Evolutionary conservation across 2,888 invertebrate species (phyloP), one percentile per base, ranked within the genome.

Genomic region (Aphodius granarius): DNA sequence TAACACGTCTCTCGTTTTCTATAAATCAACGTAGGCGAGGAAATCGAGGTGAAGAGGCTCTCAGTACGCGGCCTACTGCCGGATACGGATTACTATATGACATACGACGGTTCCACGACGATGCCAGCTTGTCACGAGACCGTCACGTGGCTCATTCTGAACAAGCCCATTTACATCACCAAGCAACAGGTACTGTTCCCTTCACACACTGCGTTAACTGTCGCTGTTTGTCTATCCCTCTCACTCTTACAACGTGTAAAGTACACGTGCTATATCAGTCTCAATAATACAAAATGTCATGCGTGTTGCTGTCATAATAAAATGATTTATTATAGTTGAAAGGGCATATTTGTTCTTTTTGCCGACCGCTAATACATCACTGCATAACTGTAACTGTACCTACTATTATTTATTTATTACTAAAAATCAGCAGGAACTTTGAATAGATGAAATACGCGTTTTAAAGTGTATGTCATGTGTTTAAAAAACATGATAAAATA

Each of bases 41-140:
- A 94, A 87, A 94, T 94, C 87, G 93, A 94, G 79, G 92, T 98
- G 79, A 94, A 94, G 86, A 92, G 94, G 82, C 89, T 98, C 82
- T 96, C 96, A 68, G 94, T 98, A 73, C 91, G 94, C 73, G 95
- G 95, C 22, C 90, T 99, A 76, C 89, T 99, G 78, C 98, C 99
- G 4, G 94, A 95, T 83, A 98, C 97, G 70, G 94, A 96, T 85
- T 95, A 97, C 89, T 99, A 97, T 89, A 97, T 99, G 94, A 99
- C 99, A 73, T 99, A 98, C 88, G 97, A 98, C 84, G 99, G 98
- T 72, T 98, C 98, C 66, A 94, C 97, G 76, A 98, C 98, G 74
- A 96, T 96, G 87, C 99, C 99, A 2, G 96, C 97, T 79, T 99
- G 99, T 89, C 95, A 97, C 88, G 99, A 99, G 89, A 98, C 98